A percentile compares a stretch with the other conserved stretches of the same genome.
These are phyloP conservation scores for Acrocera orbiculus DNA, from an alignment of 2,888 invertebrate species.

Conservation along the genomic window DNA sequence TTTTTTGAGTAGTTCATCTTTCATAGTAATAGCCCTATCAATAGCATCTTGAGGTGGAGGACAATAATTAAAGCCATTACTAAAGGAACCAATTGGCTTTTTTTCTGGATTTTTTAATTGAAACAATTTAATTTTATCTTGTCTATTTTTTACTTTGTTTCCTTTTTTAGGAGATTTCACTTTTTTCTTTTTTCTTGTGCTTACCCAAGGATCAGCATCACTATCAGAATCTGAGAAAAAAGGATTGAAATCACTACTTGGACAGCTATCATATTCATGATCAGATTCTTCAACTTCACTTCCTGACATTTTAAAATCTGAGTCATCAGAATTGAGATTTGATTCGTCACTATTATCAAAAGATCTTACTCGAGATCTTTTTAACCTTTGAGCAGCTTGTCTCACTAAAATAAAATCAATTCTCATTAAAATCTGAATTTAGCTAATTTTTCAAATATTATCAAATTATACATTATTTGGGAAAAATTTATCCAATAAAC, in stretches of 20 bases:
- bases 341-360: constrained; percentile 47
- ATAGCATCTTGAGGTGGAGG: constrained; percentile 67
- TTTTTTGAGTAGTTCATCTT: constrained; percentile 69
- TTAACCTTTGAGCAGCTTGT: constrained; percentile 28
- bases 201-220: constrained; percentile 69
- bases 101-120: constrained; percentile 34
- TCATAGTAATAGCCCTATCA: constrained; percentile 81
- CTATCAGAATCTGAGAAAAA: constrained; percentile 70
- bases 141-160: constrained; percentile 38
- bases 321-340: constrained; percentile 25
- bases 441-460: no score
- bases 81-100: constrained; percentile 23
- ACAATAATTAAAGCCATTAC: constrained; percentile 28
- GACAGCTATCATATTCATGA: constrained; percentile 38
- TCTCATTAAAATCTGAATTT: constrained; percentile 11
- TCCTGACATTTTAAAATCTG: constrained; percentile 26
- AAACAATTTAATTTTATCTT: constrained; percentile 63
- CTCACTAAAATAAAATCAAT: constrained; percentile 5
- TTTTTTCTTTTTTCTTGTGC: constrained; percentile 44
- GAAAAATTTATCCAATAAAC: no score
- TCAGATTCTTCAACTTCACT: constrained; percentile 36
- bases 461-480: no score
- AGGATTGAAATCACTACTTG: constrained; percentile 81
- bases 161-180: constrained; percentile 32
- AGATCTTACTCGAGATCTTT: constrained; percentile 39